Evolutionary conservation across 2,113 vertebrate species (phyloP), one percentile per base, ranked within the genome.

Genomic region (Pluvianellus socialis): DNA sequence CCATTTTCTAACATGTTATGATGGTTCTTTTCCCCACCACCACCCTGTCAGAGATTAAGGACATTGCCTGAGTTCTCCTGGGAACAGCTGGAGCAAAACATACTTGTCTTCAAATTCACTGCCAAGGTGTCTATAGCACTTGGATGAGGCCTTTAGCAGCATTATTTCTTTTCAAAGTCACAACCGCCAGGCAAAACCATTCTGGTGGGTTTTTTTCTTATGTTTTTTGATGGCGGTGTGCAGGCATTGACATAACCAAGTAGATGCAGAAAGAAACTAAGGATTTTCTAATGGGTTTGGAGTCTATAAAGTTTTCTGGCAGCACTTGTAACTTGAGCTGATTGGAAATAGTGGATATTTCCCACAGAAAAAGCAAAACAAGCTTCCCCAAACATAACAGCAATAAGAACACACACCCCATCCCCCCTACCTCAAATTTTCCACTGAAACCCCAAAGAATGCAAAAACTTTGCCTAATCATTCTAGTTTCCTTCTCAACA

Each of bases 291-390:
- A 71, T 16, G 14, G 5, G 2, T 55, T 88, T 92, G 50, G 10
- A 81, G 40, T 33, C 23, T 50, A 47, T 68, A 40, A 83, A 77
- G 16, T 63, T 88, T 92, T 23, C 42, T 93, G 61, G 49, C 47
- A 87, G 17, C 5, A 38, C 5, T 44, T 86, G 17, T 44, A 74
- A 49, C 49, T 76, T 62, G 10, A 83, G 17, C 33, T 81, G 65
- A 79, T 68, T 86, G 35, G 55, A 94, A 93, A 87, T 88, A 89
- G 14, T 77, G 40, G 38, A 50, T 70, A 70, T 79, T 95, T 96
- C 50, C 71, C 53, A 73, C n/a, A 91, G 33, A 95, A 94, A 65
- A 79, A 67, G 9, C 14, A 83, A 85, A 94, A 72, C 6, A 82
- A 91, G 10, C 14, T 87, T 91, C 53, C 35, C 13, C 50, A 93